Base-by-base conservation (phyloP, 2,888 invertebrate species). In the Camponotus fellah region DNA sequence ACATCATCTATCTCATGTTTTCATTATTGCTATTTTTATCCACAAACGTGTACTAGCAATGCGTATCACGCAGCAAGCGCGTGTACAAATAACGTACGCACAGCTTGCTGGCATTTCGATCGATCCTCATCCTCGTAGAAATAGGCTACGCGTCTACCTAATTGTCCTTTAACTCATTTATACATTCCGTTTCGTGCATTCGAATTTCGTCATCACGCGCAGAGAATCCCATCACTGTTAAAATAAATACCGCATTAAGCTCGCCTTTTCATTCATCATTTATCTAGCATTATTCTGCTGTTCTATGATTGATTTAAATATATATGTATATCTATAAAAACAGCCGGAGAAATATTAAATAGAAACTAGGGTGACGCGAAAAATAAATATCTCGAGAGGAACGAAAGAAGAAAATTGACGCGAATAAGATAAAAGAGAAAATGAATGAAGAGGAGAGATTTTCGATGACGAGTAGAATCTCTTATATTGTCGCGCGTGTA, bases 401-500 rank as follows among this genome's bases (percentile, higher is more conserved):
- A 46, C 9, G n/a, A n/a, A 37, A 74, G 43, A 3, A 21, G 5
- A 9, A 6, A 58, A 26, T 10, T 21, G 14, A 49, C 3, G 4
- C 10, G 37, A 21, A 17, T 2, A 66, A 65, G 40, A n/a, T 53
- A 1, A 21, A 6, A 12, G 8, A 26, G 8, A 77, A 75, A 21
- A 14, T 12, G 21, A 12, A n/a, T 5, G 4, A 34, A 21, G 0
- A 60, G 32, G 40, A n/a, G n/a, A 26, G 12, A 56, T 56, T 58
- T 60, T 46, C n/a, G 21, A 58, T 62, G 12, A 32, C 9, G 60
- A 56, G 40, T 53, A 12, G 26, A 21, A 58, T 71, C 64, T 69
- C 64, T 71, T 40, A 34, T 76, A 88, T 88, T 84, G 85, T 89
- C 89, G 72, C 58, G 64, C 75, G 69, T 82, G 82, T 26, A 74